Evolutionary conservation across 2,888 invertebrate species (phyloP).

Genomic region (Lobophora halterata): DNA sequence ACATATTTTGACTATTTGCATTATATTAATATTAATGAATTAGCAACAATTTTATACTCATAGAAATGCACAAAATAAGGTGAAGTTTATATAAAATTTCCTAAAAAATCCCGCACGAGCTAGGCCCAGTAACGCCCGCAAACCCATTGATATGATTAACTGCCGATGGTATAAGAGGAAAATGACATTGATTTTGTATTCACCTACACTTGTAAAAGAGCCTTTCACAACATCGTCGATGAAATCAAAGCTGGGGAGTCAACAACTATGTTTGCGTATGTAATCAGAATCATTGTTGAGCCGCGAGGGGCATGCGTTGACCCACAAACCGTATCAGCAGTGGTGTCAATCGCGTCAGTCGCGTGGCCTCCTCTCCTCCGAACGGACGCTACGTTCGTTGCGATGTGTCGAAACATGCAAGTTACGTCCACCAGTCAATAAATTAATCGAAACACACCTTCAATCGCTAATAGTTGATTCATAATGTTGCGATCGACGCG

Average conservation of each 20-base stretch:
- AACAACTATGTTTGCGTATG: conserved; percentile 39
- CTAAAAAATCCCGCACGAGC: too few relatives aligned
- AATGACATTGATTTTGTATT: too few relatives aligned
- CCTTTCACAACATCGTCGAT: conserved; percentile 44
- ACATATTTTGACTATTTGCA: too few relatives aligned
- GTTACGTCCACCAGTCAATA: conserved; percentile 8
- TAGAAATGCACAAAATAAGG: too few relatives aligned
- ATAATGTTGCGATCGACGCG: conserved; percentile 22
- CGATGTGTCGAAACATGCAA: conserved; percentile 2
- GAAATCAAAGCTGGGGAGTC: conserved; percentile 37
- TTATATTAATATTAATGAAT: too few relatives aligned
- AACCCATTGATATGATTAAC: too few relatives aligned
- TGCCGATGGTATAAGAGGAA: too few relatives aligned
- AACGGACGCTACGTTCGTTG: conserved; percentile 4
- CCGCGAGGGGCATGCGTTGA: conserved; percentile 42
- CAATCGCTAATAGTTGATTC: conserved; percentile 6
- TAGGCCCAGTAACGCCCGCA: too few relatives aligned
- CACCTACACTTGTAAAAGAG: too few relatives aligned
- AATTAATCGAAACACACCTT: conserved; percentile 17
- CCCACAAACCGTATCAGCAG: conserved; percentile 47
- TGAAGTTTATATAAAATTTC: too few relatives aligned
- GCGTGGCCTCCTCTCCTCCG: conserved; percentile 15
- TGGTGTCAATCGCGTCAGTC: conserved; percentile 28
- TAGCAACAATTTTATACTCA: too few relatives aligned
- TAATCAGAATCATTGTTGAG: conserved; percentile 41